Evolutionary conservation across 2,888 invertebrate genomes (phyloP), one percentile per base, ranked within the genome.

Genomic region (Eubasilissa splendida): DNA sequence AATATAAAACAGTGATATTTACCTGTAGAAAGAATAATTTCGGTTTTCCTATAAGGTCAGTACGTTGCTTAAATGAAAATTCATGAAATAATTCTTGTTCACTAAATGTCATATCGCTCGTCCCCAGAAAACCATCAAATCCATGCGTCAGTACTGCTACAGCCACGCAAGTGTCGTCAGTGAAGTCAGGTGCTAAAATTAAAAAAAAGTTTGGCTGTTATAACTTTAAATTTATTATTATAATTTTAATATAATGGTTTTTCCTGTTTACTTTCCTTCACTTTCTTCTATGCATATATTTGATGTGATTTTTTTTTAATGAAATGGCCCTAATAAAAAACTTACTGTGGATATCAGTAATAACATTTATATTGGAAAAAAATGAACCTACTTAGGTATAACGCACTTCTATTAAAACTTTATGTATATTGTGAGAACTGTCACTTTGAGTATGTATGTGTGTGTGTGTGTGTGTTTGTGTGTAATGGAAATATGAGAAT

Each of bases 1-100:
- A 22, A 22, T 22, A 22, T 22, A 65, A 33, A 12, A 52, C 9
- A 1, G 52, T 50, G 4, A n/a, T n/a, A 71, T 14, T 63, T 22
- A 71, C 70, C 70, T 71, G 70, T 11, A 71, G 31, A 53, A 71
- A 71, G 58, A 74, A 59, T 12, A 59, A 7, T 11, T 74, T 74
- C 33, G 74, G 33, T 33, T 59, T 74, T 58, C 74, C 59, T 33
- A n/a, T 59, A 33, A 74, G 59, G 31, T 52, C 68, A 42, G 68
- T n/a, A 1, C 14, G 68, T 0, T 0, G 10, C n/a, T 14, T 54
- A 9, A 11, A 9, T 10, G 70, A 71, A 22, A 71, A 31, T 22
- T 9, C 10, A 0, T 7, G 3, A 22, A 9, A 71, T 12, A 71
- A 31, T 9, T 71, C 70, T 53, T 22, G 31, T 22, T 71, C 70